Evolutionary conservation across 2,113 vertebrate species (phyloP).

Genomic region (Mustela lutreola): DNA sequence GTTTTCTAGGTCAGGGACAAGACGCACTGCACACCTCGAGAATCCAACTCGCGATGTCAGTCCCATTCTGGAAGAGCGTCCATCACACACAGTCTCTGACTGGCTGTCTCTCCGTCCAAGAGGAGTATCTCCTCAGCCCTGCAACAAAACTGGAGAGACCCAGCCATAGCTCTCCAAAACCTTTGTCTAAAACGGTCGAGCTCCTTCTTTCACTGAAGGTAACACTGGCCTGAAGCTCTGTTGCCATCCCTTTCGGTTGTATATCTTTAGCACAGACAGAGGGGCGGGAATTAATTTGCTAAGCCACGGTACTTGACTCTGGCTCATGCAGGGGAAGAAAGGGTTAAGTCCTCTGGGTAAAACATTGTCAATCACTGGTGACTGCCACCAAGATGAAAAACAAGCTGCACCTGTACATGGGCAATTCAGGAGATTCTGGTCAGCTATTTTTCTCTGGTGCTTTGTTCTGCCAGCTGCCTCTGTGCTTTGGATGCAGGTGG

Average conservation of each 20-base stretch:
- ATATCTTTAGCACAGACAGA: not conserved
- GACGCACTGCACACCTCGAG: too few species aligned
- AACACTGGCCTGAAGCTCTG: not conserved
- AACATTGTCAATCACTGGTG: slow-evolving; percentile 89
- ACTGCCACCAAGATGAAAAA: slow-evolving; percentile 89
- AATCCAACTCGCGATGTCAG: not conserved
- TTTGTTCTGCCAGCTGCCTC: slow-evolving; percentile 93
- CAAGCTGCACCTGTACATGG: slow-evolving; percentile 91
- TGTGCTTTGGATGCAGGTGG: slow-evolving; percentile 91
- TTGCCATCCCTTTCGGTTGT: not conserved
- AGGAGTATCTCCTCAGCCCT: not conserved
- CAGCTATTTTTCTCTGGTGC: slow-evolving; percentile 88
- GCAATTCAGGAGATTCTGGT: slow-evolving; percentile 89
- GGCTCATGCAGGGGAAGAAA: slow-evolving; percentile 74
- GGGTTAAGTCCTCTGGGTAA: slow-evolving; percentile 87
- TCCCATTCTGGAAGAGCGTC: not conserved
- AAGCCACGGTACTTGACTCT: not conserved
- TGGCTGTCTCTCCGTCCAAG: not conserved
- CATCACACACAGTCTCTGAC: accelerated
- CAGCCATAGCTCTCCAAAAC: not conserved
- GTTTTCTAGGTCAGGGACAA: slow-evolving; percentile 57
- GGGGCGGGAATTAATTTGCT: not conserved
- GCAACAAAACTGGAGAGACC: not conserved
- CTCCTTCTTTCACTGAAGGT: not conserved
- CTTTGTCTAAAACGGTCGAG: not conserved